Evolutionary conservation across 2,888 invertebrate genomes (phyloP).

Genomic region (Thera obeliscata): DNA sequence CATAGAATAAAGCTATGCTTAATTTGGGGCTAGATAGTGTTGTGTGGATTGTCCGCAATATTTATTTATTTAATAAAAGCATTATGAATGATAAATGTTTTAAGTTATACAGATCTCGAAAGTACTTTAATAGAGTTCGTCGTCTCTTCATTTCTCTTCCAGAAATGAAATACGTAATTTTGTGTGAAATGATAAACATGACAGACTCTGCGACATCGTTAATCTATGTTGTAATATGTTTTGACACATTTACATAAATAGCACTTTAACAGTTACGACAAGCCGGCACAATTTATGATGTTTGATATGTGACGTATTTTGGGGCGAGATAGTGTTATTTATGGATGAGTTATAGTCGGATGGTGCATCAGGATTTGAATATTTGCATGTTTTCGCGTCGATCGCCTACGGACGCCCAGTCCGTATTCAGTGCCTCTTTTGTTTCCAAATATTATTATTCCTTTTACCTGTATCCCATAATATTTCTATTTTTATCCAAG

Average conservation of each 20-base stretch:
- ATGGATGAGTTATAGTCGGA: constrained; percentile 40
- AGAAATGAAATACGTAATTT: constrained; percentile 23
- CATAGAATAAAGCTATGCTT: no score
- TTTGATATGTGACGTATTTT: constrained; percentile 48
- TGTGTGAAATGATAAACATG: constrained; percentile 35
- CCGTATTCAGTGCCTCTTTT: neutral
- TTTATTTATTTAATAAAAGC: neutral
- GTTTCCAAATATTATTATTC: no score
- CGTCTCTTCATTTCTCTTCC: constrained; percentile 22
- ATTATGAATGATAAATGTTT: neutral
- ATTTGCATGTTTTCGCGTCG: constrained; percentile 20
- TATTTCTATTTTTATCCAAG: no score
- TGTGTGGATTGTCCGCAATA: no score
- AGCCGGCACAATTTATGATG: constrained; percentile 46
- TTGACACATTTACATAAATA: constrained; percentile 63
- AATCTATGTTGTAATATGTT: constrained; percentile 62
- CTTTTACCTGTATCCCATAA: no score
- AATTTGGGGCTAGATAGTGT: no score
- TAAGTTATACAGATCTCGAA: neutral
- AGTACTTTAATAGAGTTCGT: constrained; percentile 4
- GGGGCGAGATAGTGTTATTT: constrained; percentile 44
- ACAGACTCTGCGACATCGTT: constrained; percentile 57
- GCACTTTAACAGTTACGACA: constrained; percentile 55
- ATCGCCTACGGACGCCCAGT: constrained; percentile 4
- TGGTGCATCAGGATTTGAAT: constrained; percentile 30